Percentiles rank a stretch among this genome's conserved stretches.
phyloP scores from a whole-genome alignment of 2,113 vertebrate species.

The Propithecus coquereli region DNA sequence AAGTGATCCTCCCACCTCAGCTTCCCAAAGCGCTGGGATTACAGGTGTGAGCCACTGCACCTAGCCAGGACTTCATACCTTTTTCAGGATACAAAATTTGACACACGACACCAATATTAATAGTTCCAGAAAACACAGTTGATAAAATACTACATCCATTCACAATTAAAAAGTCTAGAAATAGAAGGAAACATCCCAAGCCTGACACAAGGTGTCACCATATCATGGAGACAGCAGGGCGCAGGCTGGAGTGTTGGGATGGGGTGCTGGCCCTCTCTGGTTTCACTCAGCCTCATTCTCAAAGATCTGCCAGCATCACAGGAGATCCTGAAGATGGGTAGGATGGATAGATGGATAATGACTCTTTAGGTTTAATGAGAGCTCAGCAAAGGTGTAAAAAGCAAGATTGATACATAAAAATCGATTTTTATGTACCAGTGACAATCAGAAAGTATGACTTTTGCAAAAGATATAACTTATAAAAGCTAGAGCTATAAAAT shows the following conservation, averaged over 20 bases:
- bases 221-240: background rate
- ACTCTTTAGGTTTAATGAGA: background rate
- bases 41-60: no score
- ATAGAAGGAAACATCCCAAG: background rate
- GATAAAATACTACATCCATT: background rate
- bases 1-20: no score
- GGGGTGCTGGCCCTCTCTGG: background rate
- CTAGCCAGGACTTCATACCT: background rate
- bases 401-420: background rate
- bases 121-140: background rate
- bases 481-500: background rate
- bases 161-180: background rate
- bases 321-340: background rate
- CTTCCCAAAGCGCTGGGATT: no score
- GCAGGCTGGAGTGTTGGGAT: no score
- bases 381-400: background rate
- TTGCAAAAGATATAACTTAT: background rate
- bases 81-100: background rate
- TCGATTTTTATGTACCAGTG: background rate
- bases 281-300: background rate
- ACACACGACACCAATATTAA: background rate
- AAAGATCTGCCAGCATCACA: background rate
- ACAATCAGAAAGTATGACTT: background rate
- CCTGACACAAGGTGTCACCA: background rate
- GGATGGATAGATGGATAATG: no score